Base-by-base conservation (phyloP, 2,888 invertebrate genomes). In the Polyommatus iphigenia region DNA sequence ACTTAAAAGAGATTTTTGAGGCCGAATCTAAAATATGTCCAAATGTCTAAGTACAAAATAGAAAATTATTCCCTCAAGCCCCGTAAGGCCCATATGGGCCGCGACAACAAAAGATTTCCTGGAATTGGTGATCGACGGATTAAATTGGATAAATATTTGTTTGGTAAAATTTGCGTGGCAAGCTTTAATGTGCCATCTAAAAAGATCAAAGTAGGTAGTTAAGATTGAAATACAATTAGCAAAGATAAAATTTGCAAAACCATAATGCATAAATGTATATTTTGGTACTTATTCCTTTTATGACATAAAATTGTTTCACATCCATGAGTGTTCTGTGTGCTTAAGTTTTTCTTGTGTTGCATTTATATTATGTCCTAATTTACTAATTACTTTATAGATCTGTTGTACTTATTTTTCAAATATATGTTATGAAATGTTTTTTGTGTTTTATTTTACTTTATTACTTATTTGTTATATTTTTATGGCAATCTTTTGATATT, bases 281-380 rank as follows among this genome's bases (percentile, higher is more conserved):
- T 54, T 5, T 54, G 18, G 54, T 54, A 15, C 54, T 54, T 54
- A 18, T 18, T 54, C 54, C 54, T 54, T 54, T 54, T 54, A 18
- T 18, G 5, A 54, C 3, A 54, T 18, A 15, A 54, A 54, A 18
- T 24, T 10, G 10, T 46, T 54, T 54, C 18, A 54, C 18, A 59
- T 20, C 57, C n/a, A 15, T 20, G 18, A 59, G 20, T 24, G 24
- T 10, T 10, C 3, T 20, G 10, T 62, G 8, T 62, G 4, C 24
- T 54, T 54, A 5, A 13, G 20, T 24, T 8, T n/a, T 24, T 24
- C n/a, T 62, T 62, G 62, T 62, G 8, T 62, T 62, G 24, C 62
- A 62, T 62, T 24, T 62, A 20, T 62, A 62, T 62, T 24, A 24
- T 62, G 62, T 62, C 62, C 20, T 62, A 59, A 59, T 20, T 62